Conservation (phyloP, 2,888 invertebrate species). For the Hecatera dysodea region DNA sequence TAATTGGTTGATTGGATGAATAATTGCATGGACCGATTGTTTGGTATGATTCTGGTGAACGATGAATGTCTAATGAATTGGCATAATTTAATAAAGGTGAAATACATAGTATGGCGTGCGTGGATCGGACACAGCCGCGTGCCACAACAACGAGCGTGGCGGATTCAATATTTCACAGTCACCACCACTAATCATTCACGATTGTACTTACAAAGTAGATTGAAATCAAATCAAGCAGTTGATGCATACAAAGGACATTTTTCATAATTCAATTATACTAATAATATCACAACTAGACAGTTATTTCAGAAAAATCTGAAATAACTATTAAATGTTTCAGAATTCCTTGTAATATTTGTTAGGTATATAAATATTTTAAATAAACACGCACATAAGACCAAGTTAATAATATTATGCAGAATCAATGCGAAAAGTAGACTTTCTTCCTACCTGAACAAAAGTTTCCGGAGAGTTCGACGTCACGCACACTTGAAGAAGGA, state of each 20-base stretch:
- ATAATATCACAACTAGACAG: conserved; percentile 8
- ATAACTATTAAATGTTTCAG: neutral
- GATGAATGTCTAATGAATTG: conserved; percentile 50
- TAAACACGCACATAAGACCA: conserved; percentile 6
- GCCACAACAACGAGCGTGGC: conserved; percentile 81
- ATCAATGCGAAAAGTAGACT: conserved; percentile 24
- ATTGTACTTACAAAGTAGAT: conserved; percentile 83
- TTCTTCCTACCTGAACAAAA: conserved; percentile 34
- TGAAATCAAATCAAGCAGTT: conserved; percentile 75
- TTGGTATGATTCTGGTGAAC: conserved; percentile 19
- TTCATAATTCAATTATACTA: conserved; percentile 38
- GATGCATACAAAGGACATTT: conserved; percentile 56
- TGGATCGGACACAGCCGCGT: conserved; percentile 80
- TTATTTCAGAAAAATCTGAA: conserved; percentile 12
- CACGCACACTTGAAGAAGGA: conserved; percentile 40
- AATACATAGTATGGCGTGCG: conserved; percentile 71
- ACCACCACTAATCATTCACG: conserved; percentile 85
- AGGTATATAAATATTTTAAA: neutral
- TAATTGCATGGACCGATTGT: conserved; percentile 1
- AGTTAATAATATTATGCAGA: conserved; percentile 15
- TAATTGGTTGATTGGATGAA: conserved; percentile 3
- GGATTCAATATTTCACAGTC: conserved; percentile 87
- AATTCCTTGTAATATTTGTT: neutral
- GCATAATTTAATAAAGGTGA: conserved; percentile 65
- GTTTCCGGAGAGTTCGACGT: conserved; percentile 51